phyloP scores from a whole-genome alignment of 1,140 invertebrate species.

The Brachystomella parvula region DNA sequence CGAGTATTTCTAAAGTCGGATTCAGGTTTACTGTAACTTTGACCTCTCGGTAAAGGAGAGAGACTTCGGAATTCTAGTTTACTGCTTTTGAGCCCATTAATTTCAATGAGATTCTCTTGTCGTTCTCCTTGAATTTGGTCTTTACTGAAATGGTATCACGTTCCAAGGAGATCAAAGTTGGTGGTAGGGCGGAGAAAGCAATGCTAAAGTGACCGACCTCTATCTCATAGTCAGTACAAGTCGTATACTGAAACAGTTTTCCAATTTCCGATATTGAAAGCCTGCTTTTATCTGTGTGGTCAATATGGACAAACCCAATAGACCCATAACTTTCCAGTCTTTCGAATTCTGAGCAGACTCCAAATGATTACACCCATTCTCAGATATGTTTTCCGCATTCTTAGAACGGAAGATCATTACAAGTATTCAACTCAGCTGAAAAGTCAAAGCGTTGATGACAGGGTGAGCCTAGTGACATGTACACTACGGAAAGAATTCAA shows the following conservation, averaged over 20 bases:
- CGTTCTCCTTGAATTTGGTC: neutral
- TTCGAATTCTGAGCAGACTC: neutral
- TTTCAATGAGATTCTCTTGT: neutral
- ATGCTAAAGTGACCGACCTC: neutral
- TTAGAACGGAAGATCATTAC: no score
- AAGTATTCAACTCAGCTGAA: no score
- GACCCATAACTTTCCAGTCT: neutral
- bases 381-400: no score
- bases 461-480: no score
- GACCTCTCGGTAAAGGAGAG: no score
- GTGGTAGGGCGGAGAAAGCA: neutral
- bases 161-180: neutral
- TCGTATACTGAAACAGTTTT: neutral
- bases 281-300: neutral
- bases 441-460: no score
- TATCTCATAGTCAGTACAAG: neutral
- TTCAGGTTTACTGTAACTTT: no score
- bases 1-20: no score
- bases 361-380: no score
- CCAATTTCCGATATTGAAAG: neutral
- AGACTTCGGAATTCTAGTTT: no score
- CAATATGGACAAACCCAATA: neutral
- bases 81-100: neutral
- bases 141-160: neutral
- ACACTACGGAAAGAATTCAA: no score